Evolutionary conservation across 2,888 invertebrate genomes (phyloP), one percentile per base, ranked within the genome.

Genomic region (Morpho helenor): DNA sequence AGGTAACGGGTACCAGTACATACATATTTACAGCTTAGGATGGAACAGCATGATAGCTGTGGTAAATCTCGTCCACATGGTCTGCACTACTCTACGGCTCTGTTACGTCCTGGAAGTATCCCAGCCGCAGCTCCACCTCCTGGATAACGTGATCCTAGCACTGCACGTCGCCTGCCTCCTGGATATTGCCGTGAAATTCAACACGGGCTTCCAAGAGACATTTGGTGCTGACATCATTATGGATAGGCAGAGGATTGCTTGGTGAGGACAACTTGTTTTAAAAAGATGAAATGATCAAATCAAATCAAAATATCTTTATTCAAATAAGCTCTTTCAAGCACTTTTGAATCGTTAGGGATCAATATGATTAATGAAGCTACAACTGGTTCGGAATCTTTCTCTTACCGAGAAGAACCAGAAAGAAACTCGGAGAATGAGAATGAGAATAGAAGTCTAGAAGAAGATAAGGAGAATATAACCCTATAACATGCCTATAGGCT

Each of bases 141-240:
- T 65, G 0, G 84, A 85, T 62, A 40, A 55, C 0, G n/a, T 72
- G 1, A 54, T 85, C 7, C 51, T 82, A 3, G 43, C 56, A 0
- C 59, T 82, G 0, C 61, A 87, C 48, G 5, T 69, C 1, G 9
- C 80, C n/a, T 82, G 84, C 59, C 60, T 80, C 10, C 0, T 77
- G 0, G 85, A 88, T 56, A 69, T 87, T 4, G 7, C 74, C 8
- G 31, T 87, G n/a, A 73, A 68, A 3, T 80, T 83, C 61, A 80
- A 84, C 52, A 76, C 73, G 1, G 88, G 88, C 9, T 80, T 74
- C 55, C 61, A 71, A 16, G 68, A 74, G 4, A 63, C 62, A 3
- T 59, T 54, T 2, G 63, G 69, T 2, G 60, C 62, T 7, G 62
- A 66, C 31, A 69, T 84, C 6, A 68, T 77, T 7, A 59, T 87